These are phyloP conservation scores for Melolontha melolontha DNA, from an alignment of 2,888 invertebrate species.

Conservation along the genomic window DNA sequence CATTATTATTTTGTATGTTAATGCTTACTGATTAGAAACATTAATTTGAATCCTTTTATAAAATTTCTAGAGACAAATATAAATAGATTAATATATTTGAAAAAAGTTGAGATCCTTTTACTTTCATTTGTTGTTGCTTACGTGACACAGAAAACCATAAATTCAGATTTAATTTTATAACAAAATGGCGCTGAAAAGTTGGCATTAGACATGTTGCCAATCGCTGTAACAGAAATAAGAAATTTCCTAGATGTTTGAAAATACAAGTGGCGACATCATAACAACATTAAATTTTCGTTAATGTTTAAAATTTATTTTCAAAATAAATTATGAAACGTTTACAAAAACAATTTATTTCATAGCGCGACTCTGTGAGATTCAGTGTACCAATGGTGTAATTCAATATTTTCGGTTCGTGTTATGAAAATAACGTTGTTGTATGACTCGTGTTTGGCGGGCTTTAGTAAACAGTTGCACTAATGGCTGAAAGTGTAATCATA, in stretches of 20 bases:
- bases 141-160: too few species aligned
- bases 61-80: too few species aligned
- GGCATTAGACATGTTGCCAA: slow-evolving; percentile 16
- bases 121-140: too few species aligned
- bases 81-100: too few species aligned
- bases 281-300: slow-evolving; percentile 41
- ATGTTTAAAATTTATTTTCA: slow-evolving; percentile 28
- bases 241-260: slow-evolving; percentile 16
- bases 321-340: slow-evolving; percentile 4
- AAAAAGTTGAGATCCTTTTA: too few species aligned
- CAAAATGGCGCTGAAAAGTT: slow-evolving; percentile 26
- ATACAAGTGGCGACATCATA: slow-evolving; percentile 38
- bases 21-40: too few species aligned
- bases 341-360: slow-evolving; percentile 3
- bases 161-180: background rate
- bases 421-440: slow-evolving; percentile 22
- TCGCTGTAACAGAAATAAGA: background rate
- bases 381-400: background rate
- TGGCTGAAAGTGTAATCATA: slow-evolving; percentile 63
- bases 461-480: slow-evolving; percentile 60
- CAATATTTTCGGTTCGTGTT: background rate
- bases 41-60: too few species aligned
- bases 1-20: too few species aligned
- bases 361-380: background rate
- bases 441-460: slow-evolving; percentile 57